A percentile compares a stretch with the other conserved stretches of the same genome.
Evolutionary conservation across 1,140 invertebrate genomes (phyloP).

Genomic region (Bombus cullumanus): DNA sequence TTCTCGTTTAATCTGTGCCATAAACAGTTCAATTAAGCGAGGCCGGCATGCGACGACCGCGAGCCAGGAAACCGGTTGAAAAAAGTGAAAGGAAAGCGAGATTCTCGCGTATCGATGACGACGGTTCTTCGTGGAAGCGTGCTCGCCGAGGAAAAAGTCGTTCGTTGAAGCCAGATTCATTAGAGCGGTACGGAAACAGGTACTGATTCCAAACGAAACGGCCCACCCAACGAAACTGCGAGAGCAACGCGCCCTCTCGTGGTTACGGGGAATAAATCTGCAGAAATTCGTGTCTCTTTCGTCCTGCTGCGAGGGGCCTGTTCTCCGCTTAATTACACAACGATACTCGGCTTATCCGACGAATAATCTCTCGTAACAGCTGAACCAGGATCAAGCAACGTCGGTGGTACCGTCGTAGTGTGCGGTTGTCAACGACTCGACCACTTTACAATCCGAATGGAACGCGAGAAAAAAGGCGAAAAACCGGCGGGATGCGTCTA

Average conservation of each 20-base stretch:
- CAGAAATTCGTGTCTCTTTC: slow-evolving; percentile 68
- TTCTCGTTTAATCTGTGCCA: slow-evolving; percentile 6
- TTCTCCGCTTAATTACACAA: slow-evolving; percentile 76
- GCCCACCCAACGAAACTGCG: slow-evolving; percentile 57
- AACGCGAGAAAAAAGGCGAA: not conserved
- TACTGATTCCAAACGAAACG: slow-evolving; percentile 42
- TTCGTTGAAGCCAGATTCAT: slow-evolving; percentile 4
- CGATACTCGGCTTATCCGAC: slow-evolving; percentile 70
- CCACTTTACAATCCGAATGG: slow-evolving; percentile 21
- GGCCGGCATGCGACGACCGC: not conserved
- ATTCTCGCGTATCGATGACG: slow-evolving; percentile 15
- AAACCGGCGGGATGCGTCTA: slow-evolving; percentile 7
- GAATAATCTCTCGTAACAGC: slow-evolving; percentile 62
- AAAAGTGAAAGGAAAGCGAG: slow-evolving; percentile 42
- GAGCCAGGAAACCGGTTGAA: slow-evolving; percentile 4
- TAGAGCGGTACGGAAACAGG: not conserved
- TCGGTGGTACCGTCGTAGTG: slow-evolving; percentile 27
- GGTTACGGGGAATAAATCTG: slow-evolving; percentile 54
- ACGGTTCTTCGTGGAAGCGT: slow-evolving; percentile 16
- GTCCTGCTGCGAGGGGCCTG: slow-evolving; percentile 55
- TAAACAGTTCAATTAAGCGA: slow-evolving; percentile 39
- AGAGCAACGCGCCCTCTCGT: too few relatives aligned
- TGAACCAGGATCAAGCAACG: slow-evolving; percentile 19
- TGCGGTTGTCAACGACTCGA: slow-evolving; percentile 52
- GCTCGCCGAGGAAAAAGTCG: slow-evolving; percentile 2